phyloP scores from a whole-genome alignment of 2,113 vertebrate species.

The Jacana jacana region DNA sequence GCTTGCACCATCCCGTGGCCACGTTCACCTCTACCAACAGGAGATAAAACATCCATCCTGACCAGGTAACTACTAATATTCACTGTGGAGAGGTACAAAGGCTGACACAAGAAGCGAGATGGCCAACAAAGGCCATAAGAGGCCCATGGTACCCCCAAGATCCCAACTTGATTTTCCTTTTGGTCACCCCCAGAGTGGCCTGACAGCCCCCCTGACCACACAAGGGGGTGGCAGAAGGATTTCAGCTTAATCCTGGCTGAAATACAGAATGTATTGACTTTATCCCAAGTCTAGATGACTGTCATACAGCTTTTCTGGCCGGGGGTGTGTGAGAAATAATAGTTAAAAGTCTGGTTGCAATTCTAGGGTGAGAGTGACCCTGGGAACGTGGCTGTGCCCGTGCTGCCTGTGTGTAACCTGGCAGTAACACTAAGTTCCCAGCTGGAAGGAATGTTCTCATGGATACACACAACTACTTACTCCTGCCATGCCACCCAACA shows the following conservation, averaged over 20 bases:
- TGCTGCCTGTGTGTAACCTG: background rate
- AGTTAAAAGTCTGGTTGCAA: background rate
- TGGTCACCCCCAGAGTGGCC: background rate
- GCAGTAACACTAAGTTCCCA: background rate
- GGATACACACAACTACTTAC: too few species aligned
- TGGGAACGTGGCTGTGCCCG: background rate
- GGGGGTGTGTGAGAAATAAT: too few species aligned
- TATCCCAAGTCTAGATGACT: background rate
- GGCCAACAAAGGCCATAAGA: fast-evolving
- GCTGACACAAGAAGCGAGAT: too few species aligned
- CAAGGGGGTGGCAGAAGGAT: too few species aligned
- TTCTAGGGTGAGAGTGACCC: background rate
- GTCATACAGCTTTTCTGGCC: too few species aligned
- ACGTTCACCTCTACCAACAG: fast-evolving
- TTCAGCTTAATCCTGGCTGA: background rate
- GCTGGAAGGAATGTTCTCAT: too few species aligned
- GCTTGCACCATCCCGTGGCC: background rate
- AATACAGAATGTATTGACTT: background rate
- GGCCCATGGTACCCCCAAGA: fast-evolving
- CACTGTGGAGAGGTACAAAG: too few species aligned
- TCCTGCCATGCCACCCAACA: too few species aligned
- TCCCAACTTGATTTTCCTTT: too few species aligned
- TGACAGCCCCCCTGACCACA: too few species aligned
- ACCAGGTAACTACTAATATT: too few species aligned
- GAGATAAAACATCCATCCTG: background rate